Evolutionary conservation across 1,140 invertebrate genomes (phyloP).

Genomic region (Tetramorium simillimum): DNA sequence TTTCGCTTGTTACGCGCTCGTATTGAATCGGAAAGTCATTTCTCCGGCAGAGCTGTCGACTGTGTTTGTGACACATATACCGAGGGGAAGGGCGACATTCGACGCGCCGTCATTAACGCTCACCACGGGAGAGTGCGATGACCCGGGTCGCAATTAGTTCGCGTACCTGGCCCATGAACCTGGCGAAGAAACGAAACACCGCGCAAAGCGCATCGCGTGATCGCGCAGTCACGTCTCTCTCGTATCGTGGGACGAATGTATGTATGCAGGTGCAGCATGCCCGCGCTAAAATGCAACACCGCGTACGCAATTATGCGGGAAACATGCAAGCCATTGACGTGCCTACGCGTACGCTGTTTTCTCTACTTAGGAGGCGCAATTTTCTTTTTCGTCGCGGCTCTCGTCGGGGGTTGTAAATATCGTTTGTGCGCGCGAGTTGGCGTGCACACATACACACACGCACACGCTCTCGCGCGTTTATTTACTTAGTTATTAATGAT

Average conservation of each 20-base stretch:
- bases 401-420: constrained; percentile 14
- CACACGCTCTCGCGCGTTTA: neutral
- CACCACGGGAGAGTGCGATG: constrained; percentile 35
- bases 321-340: constrained; percentile 32
- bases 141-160: constrained; percentile 49
- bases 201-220: constrained; percentile 28
- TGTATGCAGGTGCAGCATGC: neutral
- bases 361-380: constrained; percentile 30
- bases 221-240: constrained; percentile 30
- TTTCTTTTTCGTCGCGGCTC: constrained; percentile 25
- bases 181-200: constrained; percentile 35
- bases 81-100: constrained; percentile 10
- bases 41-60: neutral
- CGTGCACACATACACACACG: neutral
- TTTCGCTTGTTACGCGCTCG: neutral
- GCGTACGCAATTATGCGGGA: constrained; percentile 37
- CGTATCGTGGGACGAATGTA: constrained; percentile 31
- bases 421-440: neutral
- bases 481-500: constrained; percentile 46
- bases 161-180: constrained; percentile 5
- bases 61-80: constrained; percentile 20
- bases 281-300: constrained; percentile 9
- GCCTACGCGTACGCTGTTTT: constrained; percentile 45
- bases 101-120: constrained; percentile 49
- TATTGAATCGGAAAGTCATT: constrained; percentile 49